Evolutionary conservation across 2,797 vertebrate species (phyloP), one percentile per base, ranked within the genome.

Genomic region (Knipowitschia caucasica): DNA sequence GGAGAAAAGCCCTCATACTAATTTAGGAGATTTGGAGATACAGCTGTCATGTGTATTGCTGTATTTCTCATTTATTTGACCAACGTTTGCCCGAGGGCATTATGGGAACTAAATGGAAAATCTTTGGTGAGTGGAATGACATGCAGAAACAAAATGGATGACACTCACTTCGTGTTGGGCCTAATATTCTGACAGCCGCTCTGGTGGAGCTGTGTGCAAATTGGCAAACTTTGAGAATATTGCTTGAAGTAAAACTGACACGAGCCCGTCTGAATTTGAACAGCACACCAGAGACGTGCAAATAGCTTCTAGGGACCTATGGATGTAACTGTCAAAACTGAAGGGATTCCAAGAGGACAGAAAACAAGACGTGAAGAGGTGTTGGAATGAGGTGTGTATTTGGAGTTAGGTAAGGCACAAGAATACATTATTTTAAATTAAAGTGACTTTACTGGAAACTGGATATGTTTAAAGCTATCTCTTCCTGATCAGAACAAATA

Each of bases 171-270:
- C 50, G 35, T 40, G 50, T 53, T 27, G 14, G 8, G n/a, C 53
- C 62, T 61, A 63, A 63, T 4, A 44, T 68, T 60, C 61, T 59
- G 61, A 50, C 57, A 42, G 29, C 59, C 20, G 36, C 62, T 42
- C 44, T 11, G 29, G 62, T 46, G 44, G 35, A 38, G 11, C 2
- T 43, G 20, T 58, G 61, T 69, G 64, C 47, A 76, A 77, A 71
- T 64, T 60, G 53, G 56, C 55, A 42, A 63, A 56, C 54, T 72
- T 59, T 50, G 20, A 64, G 71, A 77, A 69, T 62, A 36, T 39
- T 17, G 23, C 17, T 6, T 11, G 46, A 64, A 73, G 71, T 59
- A 30, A 56, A 58, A 56, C 60, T 63, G 62, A 53, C 3, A 0
- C 34, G 47, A 69, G 44, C 6, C 46, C 34, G 47, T 47, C 27